These are phyloP conservation scores for Neodiprion pinetum DNA, from an alignment of 1,140 invertebrate species.

Conservation along the genomic window DNA sequence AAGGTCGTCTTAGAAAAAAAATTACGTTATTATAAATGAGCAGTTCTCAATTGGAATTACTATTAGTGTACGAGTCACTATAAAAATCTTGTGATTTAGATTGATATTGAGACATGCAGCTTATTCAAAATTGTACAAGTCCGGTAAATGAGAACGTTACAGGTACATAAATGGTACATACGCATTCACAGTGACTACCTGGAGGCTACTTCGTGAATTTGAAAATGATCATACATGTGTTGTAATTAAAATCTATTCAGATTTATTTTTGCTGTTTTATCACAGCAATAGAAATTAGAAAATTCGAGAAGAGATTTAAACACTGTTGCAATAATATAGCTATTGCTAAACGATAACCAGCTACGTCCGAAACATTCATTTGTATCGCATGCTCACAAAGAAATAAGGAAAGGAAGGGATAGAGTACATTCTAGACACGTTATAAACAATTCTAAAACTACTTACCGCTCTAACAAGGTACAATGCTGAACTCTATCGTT, in stretches of 20 bases:
- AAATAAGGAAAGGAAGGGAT: neutral
- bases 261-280: no score
- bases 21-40: neutral
- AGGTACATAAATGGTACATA: no score
- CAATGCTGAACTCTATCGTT: neutral
- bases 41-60: neutral
- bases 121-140: no score
- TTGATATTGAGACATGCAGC: neutral
- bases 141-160: no score
- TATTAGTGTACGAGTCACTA: neutral
- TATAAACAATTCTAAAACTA: neutral
- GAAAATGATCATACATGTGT: no score
- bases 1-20: neutral
- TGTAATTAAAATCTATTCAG: no score
- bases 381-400: neutral
- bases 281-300: neutral
- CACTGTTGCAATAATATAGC: neutral
- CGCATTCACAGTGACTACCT: no score
- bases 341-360: neutral
- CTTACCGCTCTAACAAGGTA: neutral
- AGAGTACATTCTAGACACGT: neutral
- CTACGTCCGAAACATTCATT: neutral
- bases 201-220: no score
- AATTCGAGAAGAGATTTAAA: neutral
- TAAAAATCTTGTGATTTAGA: conserved; percentile 7